Conservation (phyloP, 2,113 vertebrate species). For the Cairina moschata region DNA sequence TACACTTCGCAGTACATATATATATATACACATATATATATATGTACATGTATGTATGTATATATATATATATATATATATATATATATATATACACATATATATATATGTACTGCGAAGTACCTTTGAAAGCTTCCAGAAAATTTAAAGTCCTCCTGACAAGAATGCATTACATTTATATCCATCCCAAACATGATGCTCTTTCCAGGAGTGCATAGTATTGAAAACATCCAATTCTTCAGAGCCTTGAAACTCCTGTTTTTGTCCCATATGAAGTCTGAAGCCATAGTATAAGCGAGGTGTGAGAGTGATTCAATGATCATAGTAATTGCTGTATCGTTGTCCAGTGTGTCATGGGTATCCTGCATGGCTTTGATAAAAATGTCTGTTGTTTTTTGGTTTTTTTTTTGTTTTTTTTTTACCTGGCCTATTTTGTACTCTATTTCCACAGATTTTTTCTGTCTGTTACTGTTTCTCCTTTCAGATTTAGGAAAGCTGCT, state of each 20-base stretch:
- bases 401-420: neutral
- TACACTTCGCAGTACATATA: too few species aligned
- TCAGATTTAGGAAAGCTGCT: neutral
- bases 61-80: too few species aligned
- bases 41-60: neutral
- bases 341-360: neutral
- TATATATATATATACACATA: neutral
- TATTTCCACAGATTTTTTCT: neutral
- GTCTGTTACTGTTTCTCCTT: neutral
- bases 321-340: neutral
- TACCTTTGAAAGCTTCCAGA: neutral
- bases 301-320: neutral
- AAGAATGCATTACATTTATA: neutral
- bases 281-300: neutral
- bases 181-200: neutral
- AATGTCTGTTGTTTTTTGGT: neutral
- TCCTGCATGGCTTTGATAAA: neutral
- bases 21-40: neutral
- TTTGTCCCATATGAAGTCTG: neutral
- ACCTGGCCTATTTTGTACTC: neutral
- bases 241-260: neutral
- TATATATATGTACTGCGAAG: neutral
- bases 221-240: neutral
- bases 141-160: neutral
- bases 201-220: neutral